A percentile compares a stretch with the other conserved stretches of the same genome.
Conservation (phyloP, 2,797 vertebrate species). For the Neomorphus geoffroyi region DNA sequence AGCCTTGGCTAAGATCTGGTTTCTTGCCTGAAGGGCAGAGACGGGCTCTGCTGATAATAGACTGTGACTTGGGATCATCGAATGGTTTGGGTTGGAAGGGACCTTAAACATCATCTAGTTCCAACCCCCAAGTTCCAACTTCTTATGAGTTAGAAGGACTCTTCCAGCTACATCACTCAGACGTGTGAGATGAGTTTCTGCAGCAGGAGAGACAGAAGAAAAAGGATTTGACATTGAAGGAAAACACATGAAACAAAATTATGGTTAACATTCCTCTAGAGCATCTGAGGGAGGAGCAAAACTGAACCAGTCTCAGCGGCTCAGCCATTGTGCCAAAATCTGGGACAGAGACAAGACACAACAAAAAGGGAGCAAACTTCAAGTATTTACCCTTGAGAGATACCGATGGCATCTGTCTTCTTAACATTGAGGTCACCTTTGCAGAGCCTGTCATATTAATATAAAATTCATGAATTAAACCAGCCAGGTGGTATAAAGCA, state of each 20-base stretch:
- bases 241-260: neutral
- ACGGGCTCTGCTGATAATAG: neutral
- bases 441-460: slow-evolving; percentile 17
- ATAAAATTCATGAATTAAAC: slow-evolving; percentile 34
- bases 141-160: neutral
- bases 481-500: slow-evolving; percentile 37
- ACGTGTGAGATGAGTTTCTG: neutral
- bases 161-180: neutral
- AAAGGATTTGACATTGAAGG: neutral
- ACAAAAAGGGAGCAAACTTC: slow-evolving; percentile 2
- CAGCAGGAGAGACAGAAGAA: neutral
- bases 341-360: neutral
- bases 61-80: neutral
- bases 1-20: neutral
- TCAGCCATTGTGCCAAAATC: neutral
- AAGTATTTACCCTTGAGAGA: slow-evolving; percentile 38
- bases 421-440: slow-evolving; percentile 42
- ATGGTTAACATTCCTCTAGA: neutral
- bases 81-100: too few relatives aligned
- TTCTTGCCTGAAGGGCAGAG: neutral
- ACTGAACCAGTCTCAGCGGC: neutral
- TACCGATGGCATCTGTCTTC: slow-evolving; percentile 27
- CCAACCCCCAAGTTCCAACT: neutral
- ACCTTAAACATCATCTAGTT: too few relatives aligned
- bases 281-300: neutral